Percentiles rank a stretch among this genome's conserved stretches.
These are phyloP conservation scores for Scartelaos histophorus DNA, from an alignment of 2,113 vertebrate genomes.

Conservation along the genomic window DNA sequence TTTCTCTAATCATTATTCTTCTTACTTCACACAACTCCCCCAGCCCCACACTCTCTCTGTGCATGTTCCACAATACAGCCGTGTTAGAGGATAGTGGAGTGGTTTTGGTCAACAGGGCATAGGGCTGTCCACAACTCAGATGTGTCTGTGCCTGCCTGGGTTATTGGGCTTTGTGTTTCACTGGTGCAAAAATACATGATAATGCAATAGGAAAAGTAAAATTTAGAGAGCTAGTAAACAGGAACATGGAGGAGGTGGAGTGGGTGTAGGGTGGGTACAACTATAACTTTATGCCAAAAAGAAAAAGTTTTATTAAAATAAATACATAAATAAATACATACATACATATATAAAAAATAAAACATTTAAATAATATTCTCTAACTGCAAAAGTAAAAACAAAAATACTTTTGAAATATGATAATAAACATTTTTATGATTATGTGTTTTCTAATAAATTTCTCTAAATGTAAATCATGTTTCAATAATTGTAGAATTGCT, in stretches of 20 bases:
- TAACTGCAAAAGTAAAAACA: no score
- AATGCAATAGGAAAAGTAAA: neutral
- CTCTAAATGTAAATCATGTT: neutral
- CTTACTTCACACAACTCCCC: slow-evolving; percentile 34
- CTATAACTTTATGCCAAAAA: neutral
- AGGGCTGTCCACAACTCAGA: slow-evolving; percentile 24
- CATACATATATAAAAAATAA: no score
- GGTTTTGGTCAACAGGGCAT: slow-evolving; percentile 42
- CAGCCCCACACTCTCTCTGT: slow-evolving; percentile 29
- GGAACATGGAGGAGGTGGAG: neutral
- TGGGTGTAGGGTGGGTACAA: neutral
- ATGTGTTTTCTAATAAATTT: neutral
- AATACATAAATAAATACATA: no score
- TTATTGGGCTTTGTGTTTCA: slow-evolving; percentile 6
- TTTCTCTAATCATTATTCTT: slow-evolving; percentile 70
- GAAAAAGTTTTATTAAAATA: neutral
- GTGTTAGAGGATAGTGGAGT: slow-evolving; percentile 30
- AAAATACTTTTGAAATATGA: no score
- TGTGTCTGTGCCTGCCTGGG: slow-evolving; percentile 2
- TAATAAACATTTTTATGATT: neutral
- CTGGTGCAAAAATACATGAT: neutral
- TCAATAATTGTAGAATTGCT: neutral
- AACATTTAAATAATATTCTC: no score
- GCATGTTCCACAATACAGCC: slow-evolving; percentile 40
- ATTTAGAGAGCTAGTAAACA: neutral